Conservation (phyloP, 2,113 vertebrate genomes). For the Sakesphorus luctuosus region DNA sequence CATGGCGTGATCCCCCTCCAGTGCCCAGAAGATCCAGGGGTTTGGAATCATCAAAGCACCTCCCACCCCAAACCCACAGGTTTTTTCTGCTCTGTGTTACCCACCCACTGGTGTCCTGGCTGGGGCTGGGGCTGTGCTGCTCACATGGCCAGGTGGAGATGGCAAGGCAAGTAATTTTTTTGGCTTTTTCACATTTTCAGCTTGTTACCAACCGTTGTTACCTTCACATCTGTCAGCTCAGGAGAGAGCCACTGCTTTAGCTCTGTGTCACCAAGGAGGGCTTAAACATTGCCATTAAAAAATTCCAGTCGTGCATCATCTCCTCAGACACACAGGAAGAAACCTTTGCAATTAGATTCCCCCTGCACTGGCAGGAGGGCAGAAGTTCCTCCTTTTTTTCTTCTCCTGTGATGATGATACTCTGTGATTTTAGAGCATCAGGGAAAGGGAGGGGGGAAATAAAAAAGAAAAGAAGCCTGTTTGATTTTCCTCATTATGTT, state of each 20-base stretch:
- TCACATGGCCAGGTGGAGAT: not conserved
- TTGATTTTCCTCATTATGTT: slow-evolving; percentile 20
- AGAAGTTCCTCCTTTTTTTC: not conserved
- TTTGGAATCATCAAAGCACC: slow-evolving; percentile 63
- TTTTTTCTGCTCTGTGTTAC: not conserved
- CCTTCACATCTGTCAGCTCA: not conserved
- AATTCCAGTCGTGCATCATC: not conserved
- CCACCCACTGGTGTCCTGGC: not conserved
- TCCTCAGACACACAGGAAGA: not conserved
- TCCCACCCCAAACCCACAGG: not conserved
- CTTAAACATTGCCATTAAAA: not conserved
- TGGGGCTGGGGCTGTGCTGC: accelerated
- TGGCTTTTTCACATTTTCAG: not conserved
- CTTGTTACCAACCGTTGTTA: accelerated
- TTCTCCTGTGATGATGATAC: not conserved
- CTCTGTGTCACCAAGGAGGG: not conserved
- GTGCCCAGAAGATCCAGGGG: slow-evolving; percentile 55
- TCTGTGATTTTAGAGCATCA: not conserved
- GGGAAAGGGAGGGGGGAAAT: not conserved
- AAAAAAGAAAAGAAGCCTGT: not conserved
- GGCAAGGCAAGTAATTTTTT: not conserved
- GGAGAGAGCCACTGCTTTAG: not conserved
- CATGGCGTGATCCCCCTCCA: too few relatives aligned
- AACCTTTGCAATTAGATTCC: slow-evolving; percentile 14
- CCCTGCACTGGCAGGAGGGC: not conserved